Percentiles rank a stretch among this genome's conserved stretches.
Conservation (phyloP, 2,888 invertebrate genomes). For the Sylvicola cinctus region DNA sequence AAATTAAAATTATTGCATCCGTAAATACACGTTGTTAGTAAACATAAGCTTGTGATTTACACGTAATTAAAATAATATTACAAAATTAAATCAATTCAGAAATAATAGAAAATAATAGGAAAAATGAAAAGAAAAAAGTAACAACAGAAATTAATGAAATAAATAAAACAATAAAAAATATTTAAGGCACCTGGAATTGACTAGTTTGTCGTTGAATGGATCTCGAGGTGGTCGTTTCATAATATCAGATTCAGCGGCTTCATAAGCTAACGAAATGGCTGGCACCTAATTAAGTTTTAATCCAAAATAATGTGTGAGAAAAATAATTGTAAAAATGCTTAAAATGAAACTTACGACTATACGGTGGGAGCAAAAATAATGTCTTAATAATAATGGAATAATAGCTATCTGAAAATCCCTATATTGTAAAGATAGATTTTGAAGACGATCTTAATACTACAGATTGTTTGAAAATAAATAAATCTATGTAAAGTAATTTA, state of each 20-base stretch:
- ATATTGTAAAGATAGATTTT: no score
- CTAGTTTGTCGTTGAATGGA: constrained; percentile 66
- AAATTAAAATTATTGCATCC: no score
- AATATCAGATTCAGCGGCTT: constrained; percentile 70
- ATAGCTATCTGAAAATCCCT: no score
- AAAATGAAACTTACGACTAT: no score
- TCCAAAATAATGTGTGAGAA: not conserved
- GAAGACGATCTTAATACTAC: no score
- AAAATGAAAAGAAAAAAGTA: constrained; percentile 1
- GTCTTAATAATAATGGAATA: no score
- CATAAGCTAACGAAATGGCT: constrained; percentile 72
- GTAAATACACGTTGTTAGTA: no score
- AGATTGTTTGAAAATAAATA: no score
- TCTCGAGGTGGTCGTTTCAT: constrained; percentile 73
- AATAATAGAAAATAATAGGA: not conserved
- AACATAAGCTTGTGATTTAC: not conserved
- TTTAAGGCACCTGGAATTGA: constrained; percentile 32
- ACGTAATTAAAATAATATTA: not conserved
- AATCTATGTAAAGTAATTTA: no score
- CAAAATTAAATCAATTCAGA: not conserved
- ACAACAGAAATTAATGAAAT: constrained; percentile 1
- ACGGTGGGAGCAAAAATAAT: no score
- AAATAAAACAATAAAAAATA: constrained; percentile 2
- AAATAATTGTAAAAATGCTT: no score
- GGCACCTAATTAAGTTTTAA: constrained; percentile 30